Conservation (phyloP, 2,797 vertebrate genomes). For the Pristis pectinata region DNA sequence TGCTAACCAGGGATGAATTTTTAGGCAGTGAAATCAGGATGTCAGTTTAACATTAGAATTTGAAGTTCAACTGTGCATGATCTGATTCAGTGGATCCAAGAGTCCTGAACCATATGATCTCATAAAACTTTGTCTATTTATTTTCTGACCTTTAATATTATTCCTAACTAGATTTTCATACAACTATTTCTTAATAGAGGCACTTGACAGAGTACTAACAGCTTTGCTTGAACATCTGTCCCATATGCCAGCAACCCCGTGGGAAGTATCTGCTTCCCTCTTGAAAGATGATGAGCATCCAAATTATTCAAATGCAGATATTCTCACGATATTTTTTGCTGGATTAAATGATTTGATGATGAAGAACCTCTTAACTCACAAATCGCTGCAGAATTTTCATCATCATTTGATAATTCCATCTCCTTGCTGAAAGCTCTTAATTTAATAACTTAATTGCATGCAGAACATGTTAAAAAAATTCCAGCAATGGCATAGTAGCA, state of each 20-base stretch:
- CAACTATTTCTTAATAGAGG: constrained; percentile 7
- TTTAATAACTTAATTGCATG: not conserved
- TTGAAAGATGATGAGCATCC: not conserved
- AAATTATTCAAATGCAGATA: not conserved
- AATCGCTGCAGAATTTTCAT: constrained; percentile 7
- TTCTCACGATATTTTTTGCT: not conserved
- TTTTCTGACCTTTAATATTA: not conserved
- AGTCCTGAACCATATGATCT: not conserved
- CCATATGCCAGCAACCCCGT: not conserved
- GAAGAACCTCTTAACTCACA: not conserved
- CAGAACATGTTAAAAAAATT: not conserved
- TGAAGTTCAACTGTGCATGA: not conserved
- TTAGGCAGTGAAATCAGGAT: not conserved
- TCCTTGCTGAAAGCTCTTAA: constrained; percentile 9
- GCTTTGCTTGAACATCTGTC: not conserved
- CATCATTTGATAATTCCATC: not conserved
- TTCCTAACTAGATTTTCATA: not conserved
- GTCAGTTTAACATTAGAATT: not conserved
- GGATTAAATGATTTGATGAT: not conserved
- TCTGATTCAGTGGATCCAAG: not conserved
- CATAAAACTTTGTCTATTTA: not conserved
- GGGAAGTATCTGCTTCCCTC: not conserved
- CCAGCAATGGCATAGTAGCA: not conserved
- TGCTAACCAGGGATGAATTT: too few relatives aligned
- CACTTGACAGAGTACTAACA: not conserved